Conservation (phyloP, 2,113 vertebrate genomes). For the Butorides virescens region DNA sequence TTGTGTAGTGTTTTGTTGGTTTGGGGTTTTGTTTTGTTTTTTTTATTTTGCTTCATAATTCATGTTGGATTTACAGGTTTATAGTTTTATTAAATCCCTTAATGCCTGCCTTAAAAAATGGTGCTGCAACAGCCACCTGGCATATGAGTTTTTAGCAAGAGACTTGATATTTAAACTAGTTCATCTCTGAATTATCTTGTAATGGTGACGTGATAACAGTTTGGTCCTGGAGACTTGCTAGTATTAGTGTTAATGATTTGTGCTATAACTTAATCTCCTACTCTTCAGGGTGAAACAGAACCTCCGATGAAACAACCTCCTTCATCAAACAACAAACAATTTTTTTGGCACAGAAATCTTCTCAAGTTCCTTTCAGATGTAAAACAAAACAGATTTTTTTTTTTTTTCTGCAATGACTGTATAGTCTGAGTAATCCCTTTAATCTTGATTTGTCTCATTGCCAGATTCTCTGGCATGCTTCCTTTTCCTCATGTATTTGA, state of each 20-base stretch:
- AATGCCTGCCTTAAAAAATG: neutral
- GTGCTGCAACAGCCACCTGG: neutral
- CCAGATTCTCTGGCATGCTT: neutral
- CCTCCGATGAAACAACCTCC: neutral
- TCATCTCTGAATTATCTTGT: neutral
- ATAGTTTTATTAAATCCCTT: neutral
- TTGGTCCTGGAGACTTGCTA: neutral
- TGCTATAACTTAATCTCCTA: neutral
- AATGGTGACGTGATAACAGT: neutral
- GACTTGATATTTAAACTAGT: neutral
- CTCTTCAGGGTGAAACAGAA: neutral
- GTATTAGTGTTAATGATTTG: neutral
- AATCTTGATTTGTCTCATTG: neutral
- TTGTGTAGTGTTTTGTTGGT: neutral
- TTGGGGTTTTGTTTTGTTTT: neutral
- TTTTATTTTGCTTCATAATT: neutral
- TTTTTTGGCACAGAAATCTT: neutral
- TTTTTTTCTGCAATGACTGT: neutral
- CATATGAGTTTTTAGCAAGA: neutral
- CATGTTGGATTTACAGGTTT: neutral
- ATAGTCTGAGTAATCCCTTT: neutral
- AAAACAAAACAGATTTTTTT: neutral
- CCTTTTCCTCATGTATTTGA: neutral
- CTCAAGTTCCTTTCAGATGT: neutral
- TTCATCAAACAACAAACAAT: neutral